Evolutionary conservation across 2,888 invertebrate species (phyloP), one percentile per base, ranked within the genome.

Genomic region (Orthosia incerta): DNA sequence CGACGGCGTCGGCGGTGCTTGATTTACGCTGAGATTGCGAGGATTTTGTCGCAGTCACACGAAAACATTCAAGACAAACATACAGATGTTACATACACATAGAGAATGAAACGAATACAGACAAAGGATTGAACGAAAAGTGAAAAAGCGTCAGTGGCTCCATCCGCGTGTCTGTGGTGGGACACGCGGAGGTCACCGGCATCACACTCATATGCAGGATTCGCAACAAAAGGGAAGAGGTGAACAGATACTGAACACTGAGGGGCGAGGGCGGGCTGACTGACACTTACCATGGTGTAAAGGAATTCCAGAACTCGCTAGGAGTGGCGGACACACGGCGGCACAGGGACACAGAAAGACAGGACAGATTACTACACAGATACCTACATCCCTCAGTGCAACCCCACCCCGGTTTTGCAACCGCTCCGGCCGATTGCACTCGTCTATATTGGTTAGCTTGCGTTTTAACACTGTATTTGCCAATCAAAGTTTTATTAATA

Each of bases 231-330:
- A 96, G 93, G 93, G 93, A 95, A 95, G 94, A 95, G 94, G 95
- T 94, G 93, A 96, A 95, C 95, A 95, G 94, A 95, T 95, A 96
- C 93, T 95, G 94, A 96, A 96, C 96, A 96, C 96, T 95, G 96
- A 96, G 96, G 96, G 96, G 95, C 96, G 96, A 95, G 96, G 96
- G 96, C 95, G 96, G 96, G 95, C 94, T 96, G 97, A 96, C 96
- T 97, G 98, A 97, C 98, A 99, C 99, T 99, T 99, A 99, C 99
- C 99, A 98, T 98, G 98, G 98, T 97, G 98, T 98, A 98, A 99
- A 99, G 98, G 98, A 98, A 98, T 98, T 99, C 99, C 99, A 99
- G 98, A 99, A 99, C 98, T 98, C 98, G 98, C 99, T 99, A 98
- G 98, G 97, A 97, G 97, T 97, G 97, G 97, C 97, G 97, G 96